These are phyloP conservation scores for Orius laevigatus DNA, from an alignment of 1,140 invertebrate species.

Conservation along the genomic window DNA sequence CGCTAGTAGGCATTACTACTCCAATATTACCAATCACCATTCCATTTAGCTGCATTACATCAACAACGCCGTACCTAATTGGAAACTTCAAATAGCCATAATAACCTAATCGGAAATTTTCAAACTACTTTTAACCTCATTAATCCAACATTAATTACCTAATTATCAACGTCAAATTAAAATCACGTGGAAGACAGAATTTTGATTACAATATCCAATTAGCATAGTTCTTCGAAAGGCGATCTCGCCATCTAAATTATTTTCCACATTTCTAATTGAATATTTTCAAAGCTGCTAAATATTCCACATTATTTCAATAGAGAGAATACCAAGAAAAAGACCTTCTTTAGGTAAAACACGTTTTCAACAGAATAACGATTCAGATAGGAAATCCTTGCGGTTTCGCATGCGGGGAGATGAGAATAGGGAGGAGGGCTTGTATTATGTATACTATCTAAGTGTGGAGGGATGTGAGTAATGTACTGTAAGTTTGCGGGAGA, in stretches of 20 bases:
- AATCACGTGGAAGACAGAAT: too few species aligned
- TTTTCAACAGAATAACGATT: not conserved
- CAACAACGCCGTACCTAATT: not conserved
- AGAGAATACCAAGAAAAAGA: not conserved
- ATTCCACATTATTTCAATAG: too few species aligned
- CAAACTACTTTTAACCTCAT: too few species aligned
- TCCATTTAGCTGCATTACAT: not conserved
- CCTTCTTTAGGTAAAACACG: not conserved
- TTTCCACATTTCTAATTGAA: too few species aligned
- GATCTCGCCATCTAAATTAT: too few species aligned
- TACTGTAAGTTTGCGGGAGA: conserved; percentile 8
- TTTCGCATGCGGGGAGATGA: too few species aligned
- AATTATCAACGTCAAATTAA: too few species aligned
- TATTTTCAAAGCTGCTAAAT: too few species aligned
- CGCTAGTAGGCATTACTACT: not conserved
- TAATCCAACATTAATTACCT: too few species aligned
- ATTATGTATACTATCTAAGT: conserved; percentile 4
- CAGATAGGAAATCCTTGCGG: conserved; percentile 4
- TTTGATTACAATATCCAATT: too few species aligned
- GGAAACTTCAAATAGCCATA: not conserved
- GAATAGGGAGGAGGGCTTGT: not conserved
- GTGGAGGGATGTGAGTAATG: conserved; percentile 11
- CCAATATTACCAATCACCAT: not conserved
- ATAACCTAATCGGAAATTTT: not conserved
- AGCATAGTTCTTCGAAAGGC: too few species aligned